A percentile compares a stretch with the other conserved stretches of the same genome.
These are phyloP conservation scores for Pocillopora meandrina DNA, from an alignment of 92 coral and sea anemone species.

Conservation along the genomic window DNA sequence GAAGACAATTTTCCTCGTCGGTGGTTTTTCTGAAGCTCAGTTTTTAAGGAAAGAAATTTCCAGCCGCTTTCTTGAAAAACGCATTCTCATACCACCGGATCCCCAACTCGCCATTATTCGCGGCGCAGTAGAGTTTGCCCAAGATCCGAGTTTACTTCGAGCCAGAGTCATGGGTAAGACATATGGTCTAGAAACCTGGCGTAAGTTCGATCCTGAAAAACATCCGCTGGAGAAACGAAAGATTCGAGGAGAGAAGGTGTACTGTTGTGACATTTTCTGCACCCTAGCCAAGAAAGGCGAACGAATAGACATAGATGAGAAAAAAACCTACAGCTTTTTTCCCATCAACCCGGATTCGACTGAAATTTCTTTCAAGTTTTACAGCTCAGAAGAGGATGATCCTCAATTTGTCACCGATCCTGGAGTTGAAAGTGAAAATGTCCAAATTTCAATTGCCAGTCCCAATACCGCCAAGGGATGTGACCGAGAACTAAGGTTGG, in stretches of 20 bases:
- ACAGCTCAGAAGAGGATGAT: constrained; percentile 13
- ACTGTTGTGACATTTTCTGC: neutral
- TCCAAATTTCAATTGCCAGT: neutral
- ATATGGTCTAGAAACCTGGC: neutral
- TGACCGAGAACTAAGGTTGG: constrained; percentile 9
- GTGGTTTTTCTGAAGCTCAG: constrained; percentile 55
- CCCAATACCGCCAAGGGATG: constrained; percentile 47
- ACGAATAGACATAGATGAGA: constrained; percentile 25
- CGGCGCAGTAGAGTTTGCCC: constrained; percentile 45
- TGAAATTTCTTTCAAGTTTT: neutral
- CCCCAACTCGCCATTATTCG: constrained; percentile 54
- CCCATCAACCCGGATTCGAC: constrained; percentile 4
- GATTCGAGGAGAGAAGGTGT: neutral
- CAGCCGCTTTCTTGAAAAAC: constrained; percentile 5
- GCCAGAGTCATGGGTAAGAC: constrained; percentile 47
- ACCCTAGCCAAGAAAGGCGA: constrained; percentile 25
- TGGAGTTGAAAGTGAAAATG: constrained; percentile 21
- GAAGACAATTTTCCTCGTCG: constrained; percentile 46
- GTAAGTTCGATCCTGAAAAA: neutral
- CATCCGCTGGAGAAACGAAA: constrained; percentile 5
- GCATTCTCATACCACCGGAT: constrained; percentile 36
- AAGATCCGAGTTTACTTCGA: constrained; percentile 36
- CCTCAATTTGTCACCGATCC: constrained; percentile 20
- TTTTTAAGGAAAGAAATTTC: constrained; percentile 36
- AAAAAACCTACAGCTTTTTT: neutral